Percentiles rank a stretch among this genome's conserved stretches.
These are phyloP conservation scores for Pluvianellus socialis DNA, from an alignment of 2,113 vertebrate genomes.

Conservation along the genomic window DNA sequence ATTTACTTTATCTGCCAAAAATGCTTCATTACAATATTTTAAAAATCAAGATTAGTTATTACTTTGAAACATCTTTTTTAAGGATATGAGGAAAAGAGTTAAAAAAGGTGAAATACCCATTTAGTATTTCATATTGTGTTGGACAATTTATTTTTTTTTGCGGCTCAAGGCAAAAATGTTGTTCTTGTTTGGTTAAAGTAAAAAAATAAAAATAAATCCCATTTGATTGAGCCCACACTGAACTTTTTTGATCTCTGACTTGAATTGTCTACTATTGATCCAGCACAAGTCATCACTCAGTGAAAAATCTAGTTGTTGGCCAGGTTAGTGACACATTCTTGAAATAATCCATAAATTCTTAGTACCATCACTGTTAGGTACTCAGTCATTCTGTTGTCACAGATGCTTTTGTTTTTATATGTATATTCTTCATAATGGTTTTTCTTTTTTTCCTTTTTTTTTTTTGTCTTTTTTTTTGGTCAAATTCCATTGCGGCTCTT, in stretches of 20 bases:
- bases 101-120: not conserved
- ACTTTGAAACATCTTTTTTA: not conserved
- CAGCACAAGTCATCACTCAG: not conserved
- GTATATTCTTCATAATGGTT: not conserved
- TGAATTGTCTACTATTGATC: not conserved
- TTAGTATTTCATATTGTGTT: not conserved
- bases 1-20: not conserved
- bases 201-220: not conserved
- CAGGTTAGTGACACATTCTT: not conserved
- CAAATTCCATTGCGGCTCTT: not conserved
- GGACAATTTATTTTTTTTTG: not conserved
- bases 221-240: not conserved
- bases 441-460: not conserved
- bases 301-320: not conserved
- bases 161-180: not conserved
- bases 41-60: not conserved
- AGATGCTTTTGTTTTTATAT: not conserved
- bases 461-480: not conserved
- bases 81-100: not conserved
- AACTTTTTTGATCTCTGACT: not conserved
- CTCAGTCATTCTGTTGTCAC: not conserved
- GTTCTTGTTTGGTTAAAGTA: not conserved
- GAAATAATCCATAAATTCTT: not conserved
- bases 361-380: not conserved
- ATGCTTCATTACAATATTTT: not conserved